These are phyloP conservation scores for Charaxes varanes DNA, from an alignment of 1,140 invertebrate species.

Conservation along the genomic window DNA sequence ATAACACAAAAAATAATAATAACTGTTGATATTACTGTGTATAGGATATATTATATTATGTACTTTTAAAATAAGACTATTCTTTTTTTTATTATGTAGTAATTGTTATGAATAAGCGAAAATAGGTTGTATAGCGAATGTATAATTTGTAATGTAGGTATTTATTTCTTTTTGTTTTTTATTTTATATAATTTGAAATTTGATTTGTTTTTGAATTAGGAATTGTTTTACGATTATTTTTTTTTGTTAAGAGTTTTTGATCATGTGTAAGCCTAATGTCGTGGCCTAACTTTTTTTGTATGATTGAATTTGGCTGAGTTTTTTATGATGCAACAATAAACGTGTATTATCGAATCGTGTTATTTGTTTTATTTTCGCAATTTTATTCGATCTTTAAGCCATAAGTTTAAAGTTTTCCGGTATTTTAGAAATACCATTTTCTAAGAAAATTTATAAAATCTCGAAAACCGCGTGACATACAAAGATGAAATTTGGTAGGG, in stretches of 20 bases:
- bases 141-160: constrained; percentile 35
- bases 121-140: constrained; percentile 34
- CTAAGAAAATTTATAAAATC: too few relatives aligned
- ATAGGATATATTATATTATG: constrained; percentile 32
- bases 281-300: constrained; percentile 44
- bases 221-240: constrained; percentile 5
- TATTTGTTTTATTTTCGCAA: constrained; percentile 17
- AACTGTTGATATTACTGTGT: constrained; percentile 64
- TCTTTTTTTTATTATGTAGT: constrained; percentile 34
- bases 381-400: too few relatives aligned
- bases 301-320: constrained; percentile 36
- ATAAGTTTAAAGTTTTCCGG: too few relatives aligned
- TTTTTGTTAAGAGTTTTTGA: constrained; percentile 13
- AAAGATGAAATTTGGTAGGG: too few relatives aligned
- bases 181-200: constrained; percentile 23
- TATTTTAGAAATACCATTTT: too few relatives aligned
- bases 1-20: constrained; percentile 43
- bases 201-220: constrained; percentile 3
- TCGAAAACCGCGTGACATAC: too few relatives aligned
- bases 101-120: constrained; percentile 29
- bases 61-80: constrained; percentile 42
- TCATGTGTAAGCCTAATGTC: background rate
- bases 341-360: constrained; percentile 38
- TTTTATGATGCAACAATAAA: constrained; percentile 60
- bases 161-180: constrained; percentile 28